Evolutionary conservation across 1,140 invertebrate species (phyloP), one percentile per base, ranked within the genome.

Genomic region (Heterodera schachtii): DNA sequence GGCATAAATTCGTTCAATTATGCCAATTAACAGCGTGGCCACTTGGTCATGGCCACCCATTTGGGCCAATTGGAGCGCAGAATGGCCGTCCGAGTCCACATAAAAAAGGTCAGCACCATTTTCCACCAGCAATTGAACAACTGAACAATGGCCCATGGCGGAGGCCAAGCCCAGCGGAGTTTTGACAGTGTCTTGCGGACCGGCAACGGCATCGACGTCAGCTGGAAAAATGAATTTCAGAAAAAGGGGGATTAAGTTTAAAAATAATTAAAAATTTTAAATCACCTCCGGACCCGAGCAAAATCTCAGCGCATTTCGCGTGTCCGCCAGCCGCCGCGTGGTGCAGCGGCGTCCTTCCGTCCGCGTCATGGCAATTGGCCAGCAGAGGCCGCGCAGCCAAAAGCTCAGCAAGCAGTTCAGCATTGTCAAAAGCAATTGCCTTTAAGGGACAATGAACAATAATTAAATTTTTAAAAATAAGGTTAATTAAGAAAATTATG

Each of bases 131-230:
- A 93, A 90, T 57, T 92, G 90, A 1, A 95, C 92, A 88, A 95
- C 95, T 47, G 92, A 92, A 7, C 91, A 90, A 88, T 94, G 93
- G 1, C 95, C 95, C 89, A 94, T 93, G 87, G 95, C 94, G 5
- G 94, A 93, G 79, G 94, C 93, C 21, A 95, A 91, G 90, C 96
- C 95, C 3, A 96, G 90, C 2, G 95, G 92, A 43, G 94, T 95
- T 91, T 95, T 85, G 44, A 87, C 60, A 5, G 73, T 77, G 60
- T 86, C 84, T 19, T 75, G 47, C 0, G 73, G 44, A 21, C 60
- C 57, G 47, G 84, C 44, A 43, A 73, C n/a, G 41, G 83, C 78
- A 41, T 85, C 85, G 19, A 84, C 75, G 69, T 85, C 81, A 21
- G 69, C 77, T 84, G 16, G 46, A 80, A 31, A 8, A 31, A 52